A percentile compares a stretch with the other conserved stretches of the same genome.
phyloP scores from a whole-genome alignment of 2,113 vertebrate genomes.

The Anguilla japonica region DNA sequence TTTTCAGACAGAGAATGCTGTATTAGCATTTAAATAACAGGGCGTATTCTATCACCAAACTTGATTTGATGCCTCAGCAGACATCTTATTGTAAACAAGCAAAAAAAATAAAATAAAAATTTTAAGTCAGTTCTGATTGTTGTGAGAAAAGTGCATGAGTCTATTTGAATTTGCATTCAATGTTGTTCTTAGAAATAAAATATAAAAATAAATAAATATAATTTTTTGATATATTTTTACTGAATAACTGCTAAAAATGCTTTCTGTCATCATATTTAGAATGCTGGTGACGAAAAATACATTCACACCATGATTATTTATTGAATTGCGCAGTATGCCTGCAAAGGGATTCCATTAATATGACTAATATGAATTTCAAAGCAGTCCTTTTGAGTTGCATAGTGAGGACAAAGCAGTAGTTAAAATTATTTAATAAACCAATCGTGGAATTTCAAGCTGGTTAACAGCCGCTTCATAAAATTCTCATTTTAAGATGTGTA shows the following conservation, averaged over 20 bases:
- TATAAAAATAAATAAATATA: neutral
- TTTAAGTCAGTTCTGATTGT: slow-evolving; percentile 9
- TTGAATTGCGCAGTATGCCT: neutral
- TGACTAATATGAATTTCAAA: slow-evolving; percentile 15
- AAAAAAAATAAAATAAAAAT: slow-evolving; percentile 40
- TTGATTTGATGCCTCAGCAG: slow-evolving; percentile 44
- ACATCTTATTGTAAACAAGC: slow-evolving; percentile 43
- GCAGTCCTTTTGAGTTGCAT: neutral
- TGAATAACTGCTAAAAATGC: neutral
- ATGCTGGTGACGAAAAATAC: neutral
- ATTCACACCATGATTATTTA: neutral
- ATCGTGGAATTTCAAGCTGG: neutral
- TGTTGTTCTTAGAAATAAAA: slow-evolving; percentile 17
- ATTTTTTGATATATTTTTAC: neutral
- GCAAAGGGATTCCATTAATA: neutral
- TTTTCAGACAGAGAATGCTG: slow-evolving; percentile 31
- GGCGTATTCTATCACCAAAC: slow-evolving; percentile 50
- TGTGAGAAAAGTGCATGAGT: slow-evolving; percentile 3
- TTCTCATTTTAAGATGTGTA: neutral
- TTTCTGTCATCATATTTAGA: neutral
- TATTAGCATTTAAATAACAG: slow-evolving; percentile 64
- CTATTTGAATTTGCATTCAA: slow-evolving; percentile 19
- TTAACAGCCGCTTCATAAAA: neutral
- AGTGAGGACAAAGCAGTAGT: neutral
- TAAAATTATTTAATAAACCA: neutral